These are phyloP conservation scores for Epinotia ramella DNA, from an alignment of 2,888 invertebrate species.

Conservation along the genomic window DNA sequence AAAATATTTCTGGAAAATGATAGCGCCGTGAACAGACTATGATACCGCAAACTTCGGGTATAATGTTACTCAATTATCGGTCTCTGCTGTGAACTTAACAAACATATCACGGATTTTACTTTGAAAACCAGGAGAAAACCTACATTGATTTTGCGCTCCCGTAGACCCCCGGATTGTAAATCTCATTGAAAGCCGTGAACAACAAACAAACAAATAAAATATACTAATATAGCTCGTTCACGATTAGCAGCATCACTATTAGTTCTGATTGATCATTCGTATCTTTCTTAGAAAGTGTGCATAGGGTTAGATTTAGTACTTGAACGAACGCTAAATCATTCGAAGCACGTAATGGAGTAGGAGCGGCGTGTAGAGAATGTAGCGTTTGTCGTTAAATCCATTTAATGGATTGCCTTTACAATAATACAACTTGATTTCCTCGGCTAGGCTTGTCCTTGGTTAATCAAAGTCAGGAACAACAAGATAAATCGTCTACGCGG, in stretches of 20 bases:
- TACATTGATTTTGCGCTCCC: no score
- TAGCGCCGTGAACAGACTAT: no score
- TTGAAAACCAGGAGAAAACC: no score
- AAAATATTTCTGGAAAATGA: no score
- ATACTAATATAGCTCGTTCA: not conserved
- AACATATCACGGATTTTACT: no score
- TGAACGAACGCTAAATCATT: constrained; percentile 5
- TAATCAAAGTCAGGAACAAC: not conserved
- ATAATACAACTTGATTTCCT: constrained; percentile 3
- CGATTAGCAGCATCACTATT: constrained; percentile 2
- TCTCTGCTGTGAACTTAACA: no score
- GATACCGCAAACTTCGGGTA: no score
- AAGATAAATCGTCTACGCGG: not conserved
- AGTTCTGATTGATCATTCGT: constrained; percentile 1
- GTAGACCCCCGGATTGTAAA: not conserved
- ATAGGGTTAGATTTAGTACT: constrained; percentile 7
- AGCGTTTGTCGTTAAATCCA: not conserved
- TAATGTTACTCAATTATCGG: no score
- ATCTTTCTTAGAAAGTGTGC: constrained; percentile 6
- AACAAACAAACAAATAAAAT: not conserved
- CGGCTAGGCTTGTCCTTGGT: not conserved
- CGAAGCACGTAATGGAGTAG: not conserved
- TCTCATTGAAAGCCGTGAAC: no score
- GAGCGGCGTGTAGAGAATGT: constrained; percentile 8
- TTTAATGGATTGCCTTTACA: not conserved